Percentiles rank a stretch among this genome's conserved stretches.
These are phyloP conservation scores for Eufriesea mexicana DNA, from an alignment of 1,140 invertebrate species.

Conservation along the genomic window DNA sequence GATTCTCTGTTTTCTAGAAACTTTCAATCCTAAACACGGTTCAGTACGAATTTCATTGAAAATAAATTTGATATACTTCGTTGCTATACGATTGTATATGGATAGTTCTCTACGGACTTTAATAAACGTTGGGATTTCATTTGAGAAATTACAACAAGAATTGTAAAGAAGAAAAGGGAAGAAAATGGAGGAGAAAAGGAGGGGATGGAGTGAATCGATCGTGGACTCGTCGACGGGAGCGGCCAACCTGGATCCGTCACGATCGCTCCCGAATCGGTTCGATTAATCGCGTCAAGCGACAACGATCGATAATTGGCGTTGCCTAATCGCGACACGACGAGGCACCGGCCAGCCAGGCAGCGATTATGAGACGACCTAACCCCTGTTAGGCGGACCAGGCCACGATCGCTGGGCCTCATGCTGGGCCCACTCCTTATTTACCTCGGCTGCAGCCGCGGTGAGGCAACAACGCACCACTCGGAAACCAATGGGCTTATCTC, in stretches of 20 bases:
- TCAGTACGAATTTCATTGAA: too few species aligned
- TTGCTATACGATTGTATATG: too few species aligned
- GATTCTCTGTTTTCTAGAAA: too few species aligned
- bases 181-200: too few species aligned
- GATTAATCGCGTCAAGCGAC: conserved; percentile 74
- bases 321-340: conserved; percentile 64
- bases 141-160: too few species aligned
- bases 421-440: conserved; percentile 61
- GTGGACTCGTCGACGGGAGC: not conserved
- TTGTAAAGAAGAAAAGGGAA: too few species aligned
- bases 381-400: conserved; percentile 32
- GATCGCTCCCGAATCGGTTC: conserved; percentile 65
- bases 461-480: conserved; percentile 57
- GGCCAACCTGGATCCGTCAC: conserved; percentile 34
- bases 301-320: conserved; percentile 74
- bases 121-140: too few species aligned
- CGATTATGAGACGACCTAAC: conserved; percentile 53
- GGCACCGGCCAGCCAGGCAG: conserved; percentile 20
- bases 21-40: too few species aligned
- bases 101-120: too few species aligned
- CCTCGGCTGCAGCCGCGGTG: conserved; percentile 34
- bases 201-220: not conserved
- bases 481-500: conserved; percentile 59
- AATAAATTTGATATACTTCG: too few species aligned
- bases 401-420: conserved; percentile 57